These are phyloP conservation scores for Marisa cornuarietis DNA, from an alignment of 1,140 invertebrate species.

Conservation along the genomic window DNA sequence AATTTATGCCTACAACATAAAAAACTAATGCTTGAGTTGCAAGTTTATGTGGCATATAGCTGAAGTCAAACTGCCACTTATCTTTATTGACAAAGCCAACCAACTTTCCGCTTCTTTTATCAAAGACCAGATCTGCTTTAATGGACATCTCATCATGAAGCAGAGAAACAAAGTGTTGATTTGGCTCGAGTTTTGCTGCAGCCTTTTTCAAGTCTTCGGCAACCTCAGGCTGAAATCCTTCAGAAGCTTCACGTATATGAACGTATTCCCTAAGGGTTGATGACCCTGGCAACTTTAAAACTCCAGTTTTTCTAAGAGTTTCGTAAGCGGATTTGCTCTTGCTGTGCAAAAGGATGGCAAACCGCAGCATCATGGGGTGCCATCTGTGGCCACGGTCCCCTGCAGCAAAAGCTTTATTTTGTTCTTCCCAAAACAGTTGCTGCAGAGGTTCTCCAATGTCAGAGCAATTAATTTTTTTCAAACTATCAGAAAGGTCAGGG, in stretches of 20 bases:
- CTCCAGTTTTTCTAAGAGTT: not conserved
- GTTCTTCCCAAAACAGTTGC: slow-evolving; percentile 1
- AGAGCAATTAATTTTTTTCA: not conserved
- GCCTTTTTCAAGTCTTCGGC: not conserved
- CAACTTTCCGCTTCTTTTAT: not conserved
- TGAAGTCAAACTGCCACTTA: no score
- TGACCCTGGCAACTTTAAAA: slow-evolving; percentile 7
- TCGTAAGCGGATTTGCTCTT: not conserved
- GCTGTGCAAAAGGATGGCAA: slow-evolving; percentile 8
- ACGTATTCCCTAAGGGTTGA: slow-evolving; percentile 14
- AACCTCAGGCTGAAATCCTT: slow-evolving; percentile 2
- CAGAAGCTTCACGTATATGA: not conserved
- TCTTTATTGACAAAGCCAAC: slow-evolving; percentile 13
- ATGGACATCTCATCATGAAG: slow-evolving; percentile 20
- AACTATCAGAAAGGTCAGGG: no score
- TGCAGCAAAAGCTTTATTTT: not conserved
- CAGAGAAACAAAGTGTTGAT: not conserved
- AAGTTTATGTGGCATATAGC: not conserved
- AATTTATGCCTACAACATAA: slow-evolving; percentile 12
- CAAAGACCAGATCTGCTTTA: slow-evolving; percentile 13
- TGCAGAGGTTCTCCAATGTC: not conserved
- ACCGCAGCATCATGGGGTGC: slow-evolving; percentile 14
- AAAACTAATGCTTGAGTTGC: slow-evolving; percentile 18
- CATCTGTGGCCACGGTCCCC: not conserved
- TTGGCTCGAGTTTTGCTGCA: not conserved